phyloP scores from a whole-genome alignment of 2,113 vertebrate genomes.

The Sturnira hondurensis region DNA sequence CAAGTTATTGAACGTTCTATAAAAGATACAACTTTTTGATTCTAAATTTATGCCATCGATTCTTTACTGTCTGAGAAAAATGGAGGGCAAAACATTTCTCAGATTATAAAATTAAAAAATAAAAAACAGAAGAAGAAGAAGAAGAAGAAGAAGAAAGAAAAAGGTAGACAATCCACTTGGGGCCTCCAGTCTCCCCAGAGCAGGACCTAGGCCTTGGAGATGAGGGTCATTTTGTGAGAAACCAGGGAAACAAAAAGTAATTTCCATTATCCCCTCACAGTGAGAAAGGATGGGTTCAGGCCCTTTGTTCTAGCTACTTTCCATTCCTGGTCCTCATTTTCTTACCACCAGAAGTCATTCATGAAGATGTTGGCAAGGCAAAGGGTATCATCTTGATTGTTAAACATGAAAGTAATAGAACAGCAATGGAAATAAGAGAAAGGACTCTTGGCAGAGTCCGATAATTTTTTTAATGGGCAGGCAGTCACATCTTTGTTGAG shows the following conservation, averaged over 20 bases:
- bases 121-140: neutral
- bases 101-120: neutral
- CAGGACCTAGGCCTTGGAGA: neutral
- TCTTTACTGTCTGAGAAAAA: constrained; percentile 37
- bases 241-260: neutral
- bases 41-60: constrained; percentile 53
- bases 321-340: neutral
- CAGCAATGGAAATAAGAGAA: neutral
- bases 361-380: neutral
- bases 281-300: neutral
- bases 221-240: neutral
- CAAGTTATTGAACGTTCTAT: constrained; percentile 60
- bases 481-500: neutral
- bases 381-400: neutral
- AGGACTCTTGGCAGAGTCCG: neutral
- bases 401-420: neutral
- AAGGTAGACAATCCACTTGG: neutral
- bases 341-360: neutral
- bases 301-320: neutral
- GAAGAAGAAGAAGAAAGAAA: neutral
- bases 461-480: neutral
- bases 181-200: neutral
- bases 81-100: neutral
- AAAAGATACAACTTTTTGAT: constrained; percentile 54
- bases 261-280: neutral